These are phyloP conservation scores for Pseudonaja textilis DNA, from an alignment of 2,113 vertebrate genomes.

Conservation along the genomic window DNA sequence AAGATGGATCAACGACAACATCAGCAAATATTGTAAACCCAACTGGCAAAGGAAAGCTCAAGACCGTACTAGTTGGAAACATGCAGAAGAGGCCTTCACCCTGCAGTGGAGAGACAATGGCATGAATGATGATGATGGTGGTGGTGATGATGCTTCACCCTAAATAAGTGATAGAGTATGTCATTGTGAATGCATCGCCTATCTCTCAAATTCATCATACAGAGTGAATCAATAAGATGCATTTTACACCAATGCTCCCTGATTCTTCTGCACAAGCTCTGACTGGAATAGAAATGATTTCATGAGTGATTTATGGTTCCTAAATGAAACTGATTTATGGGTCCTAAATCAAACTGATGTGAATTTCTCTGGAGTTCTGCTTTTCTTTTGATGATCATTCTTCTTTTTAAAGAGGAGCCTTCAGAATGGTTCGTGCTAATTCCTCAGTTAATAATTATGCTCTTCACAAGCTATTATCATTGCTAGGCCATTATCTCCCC, in stretches of 20 bases:
- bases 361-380: background rate
- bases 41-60: background rate
- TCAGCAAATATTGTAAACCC: background rate
- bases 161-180: background rate
- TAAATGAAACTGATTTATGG: background rate
- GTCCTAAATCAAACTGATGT: background rate
- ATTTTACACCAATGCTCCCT: background rate
- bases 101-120: background rate
- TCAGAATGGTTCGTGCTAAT: background rate
- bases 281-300: background rate
- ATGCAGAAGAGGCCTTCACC: background rate
- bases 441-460: conserved; percentile 19
- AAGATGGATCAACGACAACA: background rate
- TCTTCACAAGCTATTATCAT: background rate
- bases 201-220: background rate
- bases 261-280: background rate
- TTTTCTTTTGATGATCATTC: background rate
- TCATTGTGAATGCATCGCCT: background rate
- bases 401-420: background rate
- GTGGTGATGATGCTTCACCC: background rate
- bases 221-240: background rate
- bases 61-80: background rate
- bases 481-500: background rate
- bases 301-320: background rate
- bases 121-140: background rate